Base-by-base conservation (phyloP, 2,797 vertebrate species). In the Microhierax caerulescens region DNA sequence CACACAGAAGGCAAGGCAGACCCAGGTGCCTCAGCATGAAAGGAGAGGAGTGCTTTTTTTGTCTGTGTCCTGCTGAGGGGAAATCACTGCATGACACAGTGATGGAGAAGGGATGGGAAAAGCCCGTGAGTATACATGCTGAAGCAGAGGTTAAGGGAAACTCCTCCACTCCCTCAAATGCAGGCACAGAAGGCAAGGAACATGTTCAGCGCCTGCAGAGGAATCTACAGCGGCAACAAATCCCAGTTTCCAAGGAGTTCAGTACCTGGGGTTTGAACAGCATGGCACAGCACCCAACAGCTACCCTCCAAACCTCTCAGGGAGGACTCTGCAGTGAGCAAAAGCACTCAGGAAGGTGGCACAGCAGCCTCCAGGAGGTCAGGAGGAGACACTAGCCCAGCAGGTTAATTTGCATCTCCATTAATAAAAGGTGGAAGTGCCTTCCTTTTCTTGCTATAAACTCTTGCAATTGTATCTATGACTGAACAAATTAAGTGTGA, bases 401-500 rank as follows among this genome's bases (percentile, higher is more conserved):
- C 10, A 56, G 60, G 67, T 69, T 75, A 30, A 73, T 59, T 48
- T 53, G 60, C 48, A 82, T 67, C 63, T 60, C 48, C 6, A 7
- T 51, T 69, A 70, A 45, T 51, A 48, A 60, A 76, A 76, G 57
- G 83, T 76, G 77, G 45, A 92, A 79, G 74, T 11, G 54, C 78
- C 77, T 90, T 70, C 53, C 65, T 78, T 51, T 56, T 59, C 78
- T 24, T 11, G 72, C 93, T 67, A 12, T 28, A 53, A 95, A 90
- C 90, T 81, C 86, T 28, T 59, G 69, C 92, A 93, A 78, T 37
- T 4, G 6, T 67, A 65, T 92, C 96, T 72, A 27, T 8, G 57
- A 65, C 88, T 88, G 92, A 91, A 73, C 90, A 91, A 96, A 97
- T 94, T 72, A 93, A 93, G 93, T 79, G 92, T 95, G 96, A 96